Evolutionary conservation across 2,797 vertebrate genomes (phyloP).

Genomic region (Gallirallus australis): DNA sequence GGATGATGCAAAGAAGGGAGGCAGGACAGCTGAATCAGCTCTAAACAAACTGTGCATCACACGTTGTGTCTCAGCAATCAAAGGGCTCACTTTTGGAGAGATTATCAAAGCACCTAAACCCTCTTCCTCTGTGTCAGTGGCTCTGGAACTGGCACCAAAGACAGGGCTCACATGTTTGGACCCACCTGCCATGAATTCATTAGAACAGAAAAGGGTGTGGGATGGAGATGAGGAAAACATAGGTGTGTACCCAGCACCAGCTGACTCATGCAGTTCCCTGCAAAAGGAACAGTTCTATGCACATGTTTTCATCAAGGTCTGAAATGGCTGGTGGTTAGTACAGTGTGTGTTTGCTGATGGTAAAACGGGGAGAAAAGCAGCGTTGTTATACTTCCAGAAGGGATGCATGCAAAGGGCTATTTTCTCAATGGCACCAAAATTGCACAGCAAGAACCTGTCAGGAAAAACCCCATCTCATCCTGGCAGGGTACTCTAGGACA

Average conservation of each 20-base stretch:
- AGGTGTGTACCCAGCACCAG: conserved; percentile 2
- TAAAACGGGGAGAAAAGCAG: no score
- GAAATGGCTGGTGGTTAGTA: no score
- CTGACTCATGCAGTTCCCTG: neutral
- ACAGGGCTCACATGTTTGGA: neutral
- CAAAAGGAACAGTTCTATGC: no score
- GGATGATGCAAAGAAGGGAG: conserved; percentile 77
- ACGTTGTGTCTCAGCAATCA: conserved; percentile 59
- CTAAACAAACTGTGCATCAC: conserved; percentile 78
- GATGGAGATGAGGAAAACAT: conserved; percentile 6
- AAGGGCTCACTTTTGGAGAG: conserved; percentile 77
- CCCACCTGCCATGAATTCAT: neutral
- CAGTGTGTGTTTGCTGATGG: no score
- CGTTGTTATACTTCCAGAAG: no score
- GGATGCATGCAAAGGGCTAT: no score
- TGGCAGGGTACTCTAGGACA: no score
- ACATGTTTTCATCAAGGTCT: no score
- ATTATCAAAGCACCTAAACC: conserved; percentile 77
- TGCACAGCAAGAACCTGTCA: no score
- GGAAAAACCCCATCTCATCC: no score
- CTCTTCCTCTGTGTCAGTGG: conserved; percentile 34
- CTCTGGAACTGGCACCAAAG: conserved; percentile 56
- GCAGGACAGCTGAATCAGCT: conserved; percentile 71
- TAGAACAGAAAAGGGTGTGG: conserved; percentile 28
- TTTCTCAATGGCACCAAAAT: no score